Base-by-base conservation (phyloP, 2,113 vertebrate genomes). In the Oriolus oriolus region DNA sequence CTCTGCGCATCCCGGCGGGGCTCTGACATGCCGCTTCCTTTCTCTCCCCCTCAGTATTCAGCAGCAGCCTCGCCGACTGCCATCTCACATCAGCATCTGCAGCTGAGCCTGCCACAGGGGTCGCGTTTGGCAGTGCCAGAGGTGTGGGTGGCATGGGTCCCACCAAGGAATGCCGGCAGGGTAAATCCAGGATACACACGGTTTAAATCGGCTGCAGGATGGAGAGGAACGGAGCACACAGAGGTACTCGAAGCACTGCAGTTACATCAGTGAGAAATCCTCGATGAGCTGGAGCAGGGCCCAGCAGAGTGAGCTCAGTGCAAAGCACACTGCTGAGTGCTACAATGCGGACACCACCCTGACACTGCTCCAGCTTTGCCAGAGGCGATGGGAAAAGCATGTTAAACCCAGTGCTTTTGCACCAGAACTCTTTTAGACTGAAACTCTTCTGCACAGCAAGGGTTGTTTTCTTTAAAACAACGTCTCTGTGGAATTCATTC, bases 141-240 rank as follows among this genome's bases (percentile, higher is more conserved):
- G 50, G 49, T 30, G 76, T 3, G 61, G 59, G 45, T 45, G 89
- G 49, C 86, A 45, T 1, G 3, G 69, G 23, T 39, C 42, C 74
- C 47, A 8, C 57, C 87, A 4, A n/a, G 92, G 73, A 77, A 4
- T 10, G 3, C 70, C 7, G 47, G 45, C 56, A 16, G 70, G 61
- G 12, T 16, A 11, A 54, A 18, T 0, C 2, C 7, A 3, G 84
- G 74, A 19, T 11, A 1, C 47, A 1, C 13, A 1, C 0, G 1
- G 57, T 3, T 69, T 10, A 16, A 9, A n/a, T 31, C 22, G 31
- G 83, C 9, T 8, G 83, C 49, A 1, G 79, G 86, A 74, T 3
- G 5, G 54, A 49, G 50, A 33, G 11, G 10, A 39, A 11, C 0
- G 68, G 41, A 63, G 52, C 1, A 0, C 2, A 0, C 42, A 1